Base-by-base conservation (phyloP, 2,888 invertebrate genomes). In the Hermaeophaga mercurialis region DNA sequence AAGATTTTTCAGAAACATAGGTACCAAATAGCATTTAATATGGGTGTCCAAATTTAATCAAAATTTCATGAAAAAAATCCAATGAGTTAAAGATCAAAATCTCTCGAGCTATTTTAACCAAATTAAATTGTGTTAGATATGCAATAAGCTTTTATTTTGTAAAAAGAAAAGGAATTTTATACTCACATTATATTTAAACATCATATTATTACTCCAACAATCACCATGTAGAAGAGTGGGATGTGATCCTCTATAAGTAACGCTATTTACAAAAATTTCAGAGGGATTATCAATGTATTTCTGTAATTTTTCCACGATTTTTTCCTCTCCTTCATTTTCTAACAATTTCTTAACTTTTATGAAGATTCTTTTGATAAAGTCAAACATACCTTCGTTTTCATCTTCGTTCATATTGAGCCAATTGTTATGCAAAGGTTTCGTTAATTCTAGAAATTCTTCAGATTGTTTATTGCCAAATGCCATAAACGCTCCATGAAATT, bases 141-240 rank as follows among this genome's bases (percentile, higher is more conserved):
- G n/a, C n/a, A n/a, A n/a, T n/a, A n/a, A n/a, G n/a, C n/a, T n/a
- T n/a, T n/a, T n/a, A n/a, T n/a, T n/a, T n/a, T n/a, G n/a, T n/a
- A n/a, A n/a, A n/a, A n/a, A n/a, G n/a, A n/a, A n/a, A n/a, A n/a
- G n/a, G n/a, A n/a, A n/a, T n/a, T n/a, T n/a, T 12, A 26, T 47
- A 56, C 59, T 57, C 53, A 69, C 69, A 36, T 67, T 57, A 56
- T 69, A 73, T 59, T 67, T 70, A 54, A 71, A 71, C 59, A 73
- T 58, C 41, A 71, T 62, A 53, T 73, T 73, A 47, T 69, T 67
- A 18, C 64, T 63, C 67, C 69, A 70, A 36, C 63, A 67, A 56
- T 72, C 72, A n/a, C 71, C 71, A 54, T 72, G 72, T n/a, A 63
- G 41, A 19, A 72, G 58, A 11, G 67, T 68, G 1, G 56, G 53